Base-by-base conservation (phyloP, 2,888 invertebrate genomes). In the Perizoma flavofasciatum region DNA sequence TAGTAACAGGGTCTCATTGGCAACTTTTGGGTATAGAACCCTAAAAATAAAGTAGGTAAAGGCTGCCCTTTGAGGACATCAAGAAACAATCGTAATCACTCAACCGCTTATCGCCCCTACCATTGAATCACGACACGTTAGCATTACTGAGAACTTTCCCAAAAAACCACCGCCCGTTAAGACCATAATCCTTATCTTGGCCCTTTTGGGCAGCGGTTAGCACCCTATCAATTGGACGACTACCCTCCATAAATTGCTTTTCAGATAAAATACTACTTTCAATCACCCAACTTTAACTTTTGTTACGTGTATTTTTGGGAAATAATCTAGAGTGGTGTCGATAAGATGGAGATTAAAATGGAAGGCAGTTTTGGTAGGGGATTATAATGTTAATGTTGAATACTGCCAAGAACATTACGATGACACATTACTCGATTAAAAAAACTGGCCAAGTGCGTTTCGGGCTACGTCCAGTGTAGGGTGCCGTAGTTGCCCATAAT, bases 111-210 rank as follows among this genome's bases (percentile, higher is more conserved):
- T 69, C 74, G 67, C 61, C 34, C 44, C 35, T 54, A 53, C 58
- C 63, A 66, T 68, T 66, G 67, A 62, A 62, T 59, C 56, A 43
- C 65, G 61, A 62, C 61, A 55, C 62, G 65, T 66, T 67, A 55
- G 61, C 64, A 57, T 72, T 72, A 62, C 50, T 53, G 63, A 73
- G 77, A 73, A 61, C 40, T n/a, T 59, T 48, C 47, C 43, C 63
- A 69, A 73, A 75, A 78, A 73, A 74, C 68, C 72, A 65, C 63
- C 22, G 22, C 7, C 70, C 65, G 61, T 68, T 78, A 79, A 79
- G 75, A 78, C 77, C 77, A 80, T 83, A 84, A 83, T 78, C 82
- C 82, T 83, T 85, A 85, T 84, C 83, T 71, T 60, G 45, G 73
- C 67, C 72, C 77, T 73, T 75, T 70, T 75, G 80, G 81, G 77